phyloP scores from a whole-genome alignment of 2,797 vertebrate genomes.

The Phylloscopus collybita region DNA sequence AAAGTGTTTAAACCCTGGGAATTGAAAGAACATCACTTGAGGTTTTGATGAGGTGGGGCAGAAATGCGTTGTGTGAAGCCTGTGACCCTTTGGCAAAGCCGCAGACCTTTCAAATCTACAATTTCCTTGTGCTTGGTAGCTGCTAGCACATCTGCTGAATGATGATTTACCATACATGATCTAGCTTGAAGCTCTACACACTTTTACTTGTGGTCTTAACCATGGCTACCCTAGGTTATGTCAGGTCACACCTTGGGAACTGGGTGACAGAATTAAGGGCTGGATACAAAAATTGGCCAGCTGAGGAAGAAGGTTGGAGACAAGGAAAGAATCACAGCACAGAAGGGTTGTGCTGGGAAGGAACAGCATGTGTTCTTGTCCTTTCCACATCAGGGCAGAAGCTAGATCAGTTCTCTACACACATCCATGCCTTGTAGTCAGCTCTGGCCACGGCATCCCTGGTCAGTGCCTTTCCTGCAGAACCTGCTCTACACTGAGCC shows the following conservation, averaged over 20 bases:
- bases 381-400: not conserved
- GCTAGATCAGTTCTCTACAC: accelerated
- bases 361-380: not conserved
- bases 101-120: not conserved
- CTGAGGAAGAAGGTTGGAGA: not conserved
- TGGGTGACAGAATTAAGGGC: not conserved
- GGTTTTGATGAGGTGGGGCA: not conserved
- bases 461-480: not conserved
- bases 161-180: not conserved
- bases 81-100: not conserved
- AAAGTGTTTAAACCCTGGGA: not conserved
- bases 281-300: not conserved
- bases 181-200: not conserved
- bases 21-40: not conserved
- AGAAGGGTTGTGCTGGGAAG: not conserved
- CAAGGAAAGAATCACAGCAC: not conserved
- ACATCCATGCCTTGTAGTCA: not conserved
- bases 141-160: not conserved
- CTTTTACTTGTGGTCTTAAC: not conserved
- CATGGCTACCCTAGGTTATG: not conserved
- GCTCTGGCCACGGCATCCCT: not conserved
- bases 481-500: not conserved
- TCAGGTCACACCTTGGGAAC: not conserved
- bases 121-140: not conserved
- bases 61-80: not conserved